Percentiles rank a stretch among this genome's conserved stretches.
These are phyloP conservation scores for Hippopotamus amphibius DNA, from an alignment of 2,113 vertebrate genomes.

Conservation along the genomic window DNA sequence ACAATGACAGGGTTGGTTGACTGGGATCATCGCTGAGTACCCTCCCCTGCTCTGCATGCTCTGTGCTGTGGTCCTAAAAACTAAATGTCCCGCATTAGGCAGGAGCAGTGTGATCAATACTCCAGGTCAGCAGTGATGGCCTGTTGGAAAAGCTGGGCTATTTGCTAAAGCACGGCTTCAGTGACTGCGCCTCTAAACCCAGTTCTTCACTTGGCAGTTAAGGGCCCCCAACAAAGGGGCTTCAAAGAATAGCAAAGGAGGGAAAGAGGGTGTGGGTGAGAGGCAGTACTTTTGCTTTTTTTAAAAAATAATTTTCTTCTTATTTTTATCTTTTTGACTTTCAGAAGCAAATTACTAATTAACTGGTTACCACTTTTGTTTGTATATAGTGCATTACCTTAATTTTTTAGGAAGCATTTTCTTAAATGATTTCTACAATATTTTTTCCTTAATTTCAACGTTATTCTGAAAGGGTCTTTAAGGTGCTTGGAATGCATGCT, in stretches of 20 bases:
- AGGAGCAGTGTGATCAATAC: background rate
- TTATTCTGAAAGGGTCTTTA: background rate
- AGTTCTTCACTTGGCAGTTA: background rate
- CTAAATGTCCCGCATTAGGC: too few species aligned
- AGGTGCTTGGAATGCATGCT: background rate
- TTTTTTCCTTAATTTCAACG: background rate
- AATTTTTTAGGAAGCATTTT: slow-evolving; percentile 8
- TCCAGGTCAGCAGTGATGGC: background rate
- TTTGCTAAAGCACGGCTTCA: background rate
- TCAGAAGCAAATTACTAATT: background rate
- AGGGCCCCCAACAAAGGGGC: background rate
- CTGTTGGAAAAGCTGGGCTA: background rate
- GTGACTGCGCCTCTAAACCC: background rate
- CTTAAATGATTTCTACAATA: background rate
- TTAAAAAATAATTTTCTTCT: background rate
- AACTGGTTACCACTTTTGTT: background rate
- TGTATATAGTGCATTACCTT: background rate
- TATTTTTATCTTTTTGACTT: background rate
- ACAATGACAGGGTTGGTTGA: background rate
- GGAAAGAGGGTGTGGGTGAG: background rate
- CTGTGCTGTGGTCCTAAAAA: background rate
- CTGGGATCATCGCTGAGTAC: background rate
- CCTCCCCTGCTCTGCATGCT: background rate
- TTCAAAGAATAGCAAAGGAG: background rate
- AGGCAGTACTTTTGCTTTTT: background rate